These are phyloP conservation scores for Microctonus hyperodae DNA, from an alignment of 2,888 invertebrate species.

Conservation along the genomic window DNA sequence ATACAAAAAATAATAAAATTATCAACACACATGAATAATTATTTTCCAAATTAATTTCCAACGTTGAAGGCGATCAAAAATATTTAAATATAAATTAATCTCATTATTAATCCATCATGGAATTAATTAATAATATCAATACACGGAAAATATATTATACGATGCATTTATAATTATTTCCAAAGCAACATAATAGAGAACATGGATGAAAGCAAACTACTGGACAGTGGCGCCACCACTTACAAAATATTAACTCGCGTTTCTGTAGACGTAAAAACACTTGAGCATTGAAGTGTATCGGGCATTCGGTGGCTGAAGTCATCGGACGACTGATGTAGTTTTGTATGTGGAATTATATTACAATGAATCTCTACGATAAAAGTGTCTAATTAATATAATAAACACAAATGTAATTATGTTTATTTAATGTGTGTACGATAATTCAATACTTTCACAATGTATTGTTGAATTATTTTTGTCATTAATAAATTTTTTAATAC, in stretches of 20 bases:
- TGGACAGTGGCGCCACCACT: not conserved
- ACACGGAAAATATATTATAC: not conserved
- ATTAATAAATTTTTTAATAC: not conserved
- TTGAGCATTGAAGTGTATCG: constrained; percentile 6
- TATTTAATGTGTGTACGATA: not conserved
- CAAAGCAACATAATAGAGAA: too few species aligned
- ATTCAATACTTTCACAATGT: not conserved
- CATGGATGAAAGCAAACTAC: not conserved
- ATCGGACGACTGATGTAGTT: not conserved
- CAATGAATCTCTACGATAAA: not conserved
- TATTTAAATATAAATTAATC: too few species aligned
- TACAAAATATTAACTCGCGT: not conserved
- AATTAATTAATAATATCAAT: too few species aligned
- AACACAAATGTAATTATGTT: not conserved
- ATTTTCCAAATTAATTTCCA: too few species aligned
- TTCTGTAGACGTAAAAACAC: too few species aligned
- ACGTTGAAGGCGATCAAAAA: too few species aligned
- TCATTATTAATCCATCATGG: too few species aligned
- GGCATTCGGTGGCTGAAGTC: constrained; percentile 24
- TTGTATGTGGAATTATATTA: not conserved
- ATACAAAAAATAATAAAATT: too few species aligned
- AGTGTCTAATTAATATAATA: not conserved
- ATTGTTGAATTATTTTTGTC: not conserved
- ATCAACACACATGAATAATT: too few species aligned
- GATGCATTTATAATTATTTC: too few species aligned